Conservation (phyloP, 2,113 vertebrate species). For the Leuciscus idus region DNA sequence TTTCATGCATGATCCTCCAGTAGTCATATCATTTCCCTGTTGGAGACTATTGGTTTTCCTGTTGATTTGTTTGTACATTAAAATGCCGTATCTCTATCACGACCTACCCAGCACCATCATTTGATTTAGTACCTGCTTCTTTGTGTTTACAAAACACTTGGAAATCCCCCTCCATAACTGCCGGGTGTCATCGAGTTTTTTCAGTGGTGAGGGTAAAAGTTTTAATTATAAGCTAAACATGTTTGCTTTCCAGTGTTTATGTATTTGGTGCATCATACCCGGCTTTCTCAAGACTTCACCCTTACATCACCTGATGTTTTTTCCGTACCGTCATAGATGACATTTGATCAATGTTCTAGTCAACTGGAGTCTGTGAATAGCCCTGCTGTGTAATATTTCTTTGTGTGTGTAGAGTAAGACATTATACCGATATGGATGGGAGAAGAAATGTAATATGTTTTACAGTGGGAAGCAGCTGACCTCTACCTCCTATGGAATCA, state of each 20-base stretch:
- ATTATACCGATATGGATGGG: neutral
- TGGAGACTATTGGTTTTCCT: conserved; percentile 21
- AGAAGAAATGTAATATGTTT: neutral
- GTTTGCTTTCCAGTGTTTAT: neutral
- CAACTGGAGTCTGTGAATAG: neutral
- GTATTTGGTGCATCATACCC: neutral
- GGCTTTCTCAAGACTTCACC: neutral
- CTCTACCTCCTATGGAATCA: neutral
- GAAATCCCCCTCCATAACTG: conserved; percentile 46
- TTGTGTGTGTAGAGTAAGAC: neutral
- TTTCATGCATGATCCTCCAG: conserved; percentile 26
- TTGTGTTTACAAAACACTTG: conserved; percentile 43
- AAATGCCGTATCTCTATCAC: conserved; percentile 33
- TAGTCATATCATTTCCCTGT: conserved; percentile 22
- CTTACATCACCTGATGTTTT: conserved; percentile 16
- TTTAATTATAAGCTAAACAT: conserved; percentile 23
- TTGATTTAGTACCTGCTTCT: conserved; percentile 27
- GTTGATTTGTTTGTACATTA: conserved; percentile 36
- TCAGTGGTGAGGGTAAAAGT: conserved; percentile 13
- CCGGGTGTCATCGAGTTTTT: conserved; percentile 28
- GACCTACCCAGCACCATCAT: conserved; percentile 4
- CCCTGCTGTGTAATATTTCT: conserved; percentile 1
- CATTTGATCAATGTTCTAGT: conserved; percentile 11
- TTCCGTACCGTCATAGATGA: conserved; percentile 8
- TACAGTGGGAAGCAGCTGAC: neutral